Evolutionary conservation across 2,888 invertebrate species (phyloP).

Genomic region (Clitarchus hookeri): DNA sequence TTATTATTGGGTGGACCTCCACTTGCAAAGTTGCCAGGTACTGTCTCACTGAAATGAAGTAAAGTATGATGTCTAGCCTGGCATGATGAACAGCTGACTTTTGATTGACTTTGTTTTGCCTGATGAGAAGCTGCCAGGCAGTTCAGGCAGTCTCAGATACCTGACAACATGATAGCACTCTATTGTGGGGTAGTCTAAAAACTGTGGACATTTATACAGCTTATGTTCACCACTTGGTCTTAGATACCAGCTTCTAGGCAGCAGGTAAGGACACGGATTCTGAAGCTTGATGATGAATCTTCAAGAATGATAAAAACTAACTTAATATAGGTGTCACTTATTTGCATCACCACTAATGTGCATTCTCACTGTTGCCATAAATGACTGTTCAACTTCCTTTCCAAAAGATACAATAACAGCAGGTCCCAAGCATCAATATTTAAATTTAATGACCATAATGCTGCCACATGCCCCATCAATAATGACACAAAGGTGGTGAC

Average conservation of each 20-base stretch:
- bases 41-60: not conserved
- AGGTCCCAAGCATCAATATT: not conserved
- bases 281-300: not conserved
- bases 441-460: not conserved
- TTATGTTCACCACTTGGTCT: not conserved
- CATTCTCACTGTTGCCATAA: no score
- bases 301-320: not conserved
- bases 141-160: not conserved
- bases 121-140: not conserved
- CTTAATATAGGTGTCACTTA: no score
- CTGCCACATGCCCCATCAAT: not conserved
- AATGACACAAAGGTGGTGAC: not conserved
- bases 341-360: no score
- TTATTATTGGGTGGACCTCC: not conserved
- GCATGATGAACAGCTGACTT: not conserved
- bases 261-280: not conserved
- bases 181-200: not conserved
- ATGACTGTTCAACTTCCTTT: no score
- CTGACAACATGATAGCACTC: not conserved
- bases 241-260: not conserved
- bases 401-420: no score
- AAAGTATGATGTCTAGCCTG: not conserved
- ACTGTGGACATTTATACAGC: not conserved
- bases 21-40: no score
- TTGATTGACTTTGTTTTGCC: not conserved